phyloP scores from a whole-genome alignment of 2,888 invertebrate species.

The Mantis religiosa region DNA sequence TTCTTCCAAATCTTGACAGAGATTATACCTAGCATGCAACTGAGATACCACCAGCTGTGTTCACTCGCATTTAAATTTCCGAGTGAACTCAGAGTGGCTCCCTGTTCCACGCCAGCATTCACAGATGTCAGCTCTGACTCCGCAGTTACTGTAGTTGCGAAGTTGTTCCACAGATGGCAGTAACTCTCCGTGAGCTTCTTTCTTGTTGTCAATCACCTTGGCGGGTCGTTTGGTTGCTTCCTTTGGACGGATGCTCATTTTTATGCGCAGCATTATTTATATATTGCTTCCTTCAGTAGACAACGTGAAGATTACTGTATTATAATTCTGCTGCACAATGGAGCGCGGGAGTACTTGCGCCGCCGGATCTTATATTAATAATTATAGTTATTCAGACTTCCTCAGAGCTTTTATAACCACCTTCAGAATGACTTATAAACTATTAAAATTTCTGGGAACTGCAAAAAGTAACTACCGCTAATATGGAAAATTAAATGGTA shows the following conservation, averaged over 20 bases:
- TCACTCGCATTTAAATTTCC: conserved; percentile 71
- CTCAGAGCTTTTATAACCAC: no score
- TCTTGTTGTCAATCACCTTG: neutral
- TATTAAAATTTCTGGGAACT: no score
- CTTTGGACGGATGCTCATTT: neutral
- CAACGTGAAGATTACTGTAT: no score
- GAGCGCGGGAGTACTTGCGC: no score
- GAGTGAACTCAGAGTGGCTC: conserved; percentile 98
- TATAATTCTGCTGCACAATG: no score
- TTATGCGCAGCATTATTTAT: neutral
- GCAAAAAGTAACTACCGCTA: no score
- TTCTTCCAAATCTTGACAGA: neutral
- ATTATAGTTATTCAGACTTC: no score
- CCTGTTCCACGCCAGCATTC: conserved; percentile 67
- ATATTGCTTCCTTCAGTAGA: neutral
- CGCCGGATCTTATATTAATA: no score
- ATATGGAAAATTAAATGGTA: no score
- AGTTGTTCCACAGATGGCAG: neutral
- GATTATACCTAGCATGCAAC: conserved; percentile 47
- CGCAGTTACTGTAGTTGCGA: neutral
- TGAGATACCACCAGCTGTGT: conserved; percentile 99
- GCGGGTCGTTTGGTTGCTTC: neutral
- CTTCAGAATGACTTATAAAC: no score
- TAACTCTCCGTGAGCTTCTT: neutral
- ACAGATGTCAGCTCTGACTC: neutral